A percentile compares a stretch with the other conserved stretches of the same genome.
These are phyloP conservation scores for Microctonus brassicae DNA, from an alignment of 2,888 invertebrate genomes.

Conservation along the genomic window DNA sequence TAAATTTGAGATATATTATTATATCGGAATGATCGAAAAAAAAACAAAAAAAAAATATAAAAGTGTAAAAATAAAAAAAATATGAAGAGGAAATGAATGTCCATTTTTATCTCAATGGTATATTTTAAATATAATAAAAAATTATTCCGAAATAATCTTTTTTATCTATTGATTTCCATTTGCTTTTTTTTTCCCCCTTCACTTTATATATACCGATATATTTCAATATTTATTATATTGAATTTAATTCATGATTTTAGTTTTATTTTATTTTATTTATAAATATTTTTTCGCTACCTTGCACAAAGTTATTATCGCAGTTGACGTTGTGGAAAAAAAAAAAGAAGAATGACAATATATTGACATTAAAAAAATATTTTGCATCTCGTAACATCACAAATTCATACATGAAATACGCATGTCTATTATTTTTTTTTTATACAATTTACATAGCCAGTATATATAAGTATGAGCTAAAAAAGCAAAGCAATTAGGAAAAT, in stretches of 20 bases:
- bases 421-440: neutral
- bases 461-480: neutral
- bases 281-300: neutral
- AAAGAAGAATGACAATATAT: neutral
- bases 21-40: too few relatives aligned
- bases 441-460: neutral
- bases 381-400: neutral
- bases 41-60: too few relatives aligned
- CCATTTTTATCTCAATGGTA: too few relatives aligned
- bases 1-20: too few relatives aligned
- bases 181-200: too few relatives aligned
- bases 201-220: neutral
- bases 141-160: too few relatives aligned
- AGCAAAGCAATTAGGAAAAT: neutral
- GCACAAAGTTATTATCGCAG: neutral
- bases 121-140: too few relatives aligned
- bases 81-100: too few relatives aligned
- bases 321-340: conserved; percentile 5
- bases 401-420: neutral
- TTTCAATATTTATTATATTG: neutral
- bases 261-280: neutral
- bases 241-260: neutral
- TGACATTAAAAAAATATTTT: neutral
- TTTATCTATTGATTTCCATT: too few relatives aligned
- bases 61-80: too few relatives aligned